Conservation (phyloP, 2,797 vertebrate genomes). For the Myotis myotis region DNA sequence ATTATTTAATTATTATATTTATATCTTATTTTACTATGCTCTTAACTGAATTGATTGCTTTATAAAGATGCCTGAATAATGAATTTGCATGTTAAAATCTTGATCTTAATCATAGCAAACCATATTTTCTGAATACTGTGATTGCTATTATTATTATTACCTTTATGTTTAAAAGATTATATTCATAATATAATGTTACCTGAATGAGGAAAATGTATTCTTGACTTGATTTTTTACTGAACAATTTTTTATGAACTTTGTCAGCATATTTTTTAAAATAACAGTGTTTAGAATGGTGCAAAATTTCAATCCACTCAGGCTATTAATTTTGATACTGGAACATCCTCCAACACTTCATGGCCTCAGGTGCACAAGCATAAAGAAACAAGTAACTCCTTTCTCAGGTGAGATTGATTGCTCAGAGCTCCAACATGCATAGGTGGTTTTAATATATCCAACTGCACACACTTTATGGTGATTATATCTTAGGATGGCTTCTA, state of each 20-base stretch:
- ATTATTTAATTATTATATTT: background rate
- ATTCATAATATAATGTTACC: background rate
- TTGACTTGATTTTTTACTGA: background rate
- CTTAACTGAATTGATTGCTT: slow-evolving; percentile 33
- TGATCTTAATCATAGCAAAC: background rate
- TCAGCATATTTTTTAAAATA: background rate
- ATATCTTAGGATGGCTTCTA: background rate
- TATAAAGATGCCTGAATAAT: background rate
- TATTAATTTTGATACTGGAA: background rate
- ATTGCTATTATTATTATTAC: background rate
- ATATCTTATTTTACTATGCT: background rate
- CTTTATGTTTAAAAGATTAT: background rate
- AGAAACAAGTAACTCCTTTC: background rate
- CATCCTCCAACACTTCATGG: background rate
- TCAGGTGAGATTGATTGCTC: background rate
- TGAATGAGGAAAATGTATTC: background rate
- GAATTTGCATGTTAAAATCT: background rate
- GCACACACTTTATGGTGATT: background rate
- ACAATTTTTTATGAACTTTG: background rate
- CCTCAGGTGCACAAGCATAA: background rate
- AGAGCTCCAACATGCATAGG: background rate
- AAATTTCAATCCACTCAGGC: background rate
- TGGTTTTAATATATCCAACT: background rate
- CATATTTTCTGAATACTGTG: background rate
- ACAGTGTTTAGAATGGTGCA: background rate